A percentile compares a stretch with the other conserved stretches of the same genome.
phyloP scores from a whole-genome alignment of 2,888 invertebrate genomes.

The Spisula subtruncata region DNA sequence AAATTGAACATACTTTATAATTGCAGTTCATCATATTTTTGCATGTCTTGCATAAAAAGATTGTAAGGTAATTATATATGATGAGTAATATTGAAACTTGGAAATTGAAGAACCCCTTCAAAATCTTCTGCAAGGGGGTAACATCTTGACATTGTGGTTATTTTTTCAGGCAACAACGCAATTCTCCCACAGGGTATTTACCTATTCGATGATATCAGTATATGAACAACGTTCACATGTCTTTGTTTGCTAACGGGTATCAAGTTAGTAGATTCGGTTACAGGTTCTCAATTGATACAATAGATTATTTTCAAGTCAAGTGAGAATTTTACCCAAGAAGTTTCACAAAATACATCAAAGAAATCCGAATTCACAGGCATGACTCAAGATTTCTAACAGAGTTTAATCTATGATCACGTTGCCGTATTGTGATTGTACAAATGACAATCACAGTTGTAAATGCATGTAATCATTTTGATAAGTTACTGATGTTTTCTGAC shows the following conservation, averaged over 20 bases:
- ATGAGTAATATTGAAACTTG: neutral
- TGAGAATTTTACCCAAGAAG: neutral
- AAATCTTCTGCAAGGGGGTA: neutral
- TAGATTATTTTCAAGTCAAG: neutral
- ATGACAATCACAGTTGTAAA: constrained; percentile 30
- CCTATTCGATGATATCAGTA: neutral
- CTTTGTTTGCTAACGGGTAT: neutral
- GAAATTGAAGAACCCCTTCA: no score
- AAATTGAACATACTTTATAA: neutral
- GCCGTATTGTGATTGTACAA: neutral
- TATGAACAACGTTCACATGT: neutral
- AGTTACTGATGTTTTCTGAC: neutral
- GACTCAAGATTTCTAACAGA: constrained; percentile 25
- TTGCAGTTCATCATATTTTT: neutral
- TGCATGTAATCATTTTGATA: constrained; percentile 18
- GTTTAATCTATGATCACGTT: neutral
- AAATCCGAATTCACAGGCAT: neutral
- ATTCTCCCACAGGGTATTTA: neutral
- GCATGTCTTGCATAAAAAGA: neutral
- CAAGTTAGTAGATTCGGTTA: neutral
- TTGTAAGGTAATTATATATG: neutral
- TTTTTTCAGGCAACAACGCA: constrained; percentile 3
- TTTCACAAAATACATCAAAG: constrained; percentile 8
- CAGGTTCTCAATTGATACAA: neutral
- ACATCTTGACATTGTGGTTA: neutral